Conservation (phyloP, 2,888 invertebrate species). For the Entomobrya proxima region DNA sequence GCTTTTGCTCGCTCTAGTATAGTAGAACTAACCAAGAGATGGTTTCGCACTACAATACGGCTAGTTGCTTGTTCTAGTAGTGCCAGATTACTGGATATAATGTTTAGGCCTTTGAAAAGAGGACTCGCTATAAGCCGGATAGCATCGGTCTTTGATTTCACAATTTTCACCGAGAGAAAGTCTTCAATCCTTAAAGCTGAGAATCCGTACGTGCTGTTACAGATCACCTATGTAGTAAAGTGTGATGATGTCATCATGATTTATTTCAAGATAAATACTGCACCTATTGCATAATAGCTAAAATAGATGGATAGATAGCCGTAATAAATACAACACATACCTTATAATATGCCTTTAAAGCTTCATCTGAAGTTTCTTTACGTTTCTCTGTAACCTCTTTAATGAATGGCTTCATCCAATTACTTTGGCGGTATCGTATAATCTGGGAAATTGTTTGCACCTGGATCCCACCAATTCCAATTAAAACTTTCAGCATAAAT, state of each 20-base stretch:
- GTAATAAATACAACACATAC: too few species aligned
- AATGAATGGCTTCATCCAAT: slow-evolving; percentile 31
- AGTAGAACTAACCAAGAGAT: neutral
- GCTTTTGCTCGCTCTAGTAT: neutral
- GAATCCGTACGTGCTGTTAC: neutral
- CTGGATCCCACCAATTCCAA: too few species aligned
- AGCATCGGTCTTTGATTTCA: neutral
- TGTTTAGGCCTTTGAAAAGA: neutral
- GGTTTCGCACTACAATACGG: neutral
- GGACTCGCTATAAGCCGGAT: neutral
- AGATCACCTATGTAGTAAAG: neutral
- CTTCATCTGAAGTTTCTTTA: neutral
- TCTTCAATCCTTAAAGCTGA: neutral
- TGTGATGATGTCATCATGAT: neutral
- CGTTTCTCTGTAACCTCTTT: neutral
- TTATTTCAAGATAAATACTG: neutral
- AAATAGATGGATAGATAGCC: too few species aligned
- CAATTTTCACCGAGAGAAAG: neutral
- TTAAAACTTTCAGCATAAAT: too few species aligned
- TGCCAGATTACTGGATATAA: neutral
- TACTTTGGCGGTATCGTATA: neutral
- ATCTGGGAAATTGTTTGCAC: neutral
- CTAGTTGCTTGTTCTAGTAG: neutral
- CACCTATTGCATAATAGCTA: neutral
- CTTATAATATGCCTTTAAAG: neutral